Conservation (phyloP, 2,113 vertebrate genomes). For the Tachuris rubrigastra region DNA sequence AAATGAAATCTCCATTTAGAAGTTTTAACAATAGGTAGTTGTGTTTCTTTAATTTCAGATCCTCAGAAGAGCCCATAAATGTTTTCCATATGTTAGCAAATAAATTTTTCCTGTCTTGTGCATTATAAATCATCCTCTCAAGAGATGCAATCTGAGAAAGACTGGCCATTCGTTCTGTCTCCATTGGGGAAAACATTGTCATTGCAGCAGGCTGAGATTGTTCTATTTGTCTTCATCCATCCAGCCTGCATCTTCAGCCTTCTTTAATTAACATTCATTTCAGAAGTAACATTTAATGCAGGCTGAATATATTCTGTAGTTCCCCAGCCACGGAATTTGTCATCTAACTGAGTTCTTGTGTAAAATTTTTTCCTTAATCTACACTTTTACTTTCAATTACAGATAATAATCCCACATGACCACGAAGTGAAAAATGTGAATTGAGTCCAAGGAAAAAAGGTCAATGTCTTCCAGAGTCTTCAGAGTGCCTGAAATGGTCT, state of each 20-base stretch:
- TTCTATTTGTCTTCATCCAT: constrained; percentile 37
- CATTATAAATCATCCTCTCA: constrained; percentile 51
- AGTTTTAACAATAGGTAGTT: constrained; percentile 22
- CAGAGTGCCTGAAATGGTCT: constrained; percentile 1
- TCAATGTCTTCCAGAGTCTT: constrained; percentile 48
- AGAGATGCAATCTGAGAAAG: constrained; percentile 56
- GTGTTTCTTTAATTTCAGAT: constrained; percentile 54
- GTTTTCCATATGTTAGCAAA: constrained; percentile 70
- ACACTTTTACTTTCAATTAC: constrained; percentile 38
- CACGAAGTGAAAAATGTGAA: constrained; percentile 26
- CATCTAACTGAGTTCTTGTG: neutral
- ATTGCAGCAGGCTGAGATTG: neutral
- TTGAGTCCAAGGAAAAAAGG: constrained; percentile 37
- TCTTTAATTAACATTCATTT: constrained; percentile 16
- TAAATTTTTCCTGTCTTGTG: constrained; percentile 55
- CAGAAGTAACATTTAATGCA: neutral
- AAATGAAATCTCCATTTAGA: constrained; percentile 14
- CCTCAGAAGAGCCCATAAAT: constrained; percentile 47
- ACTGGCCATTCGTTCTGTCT: constrained; percentile 31
- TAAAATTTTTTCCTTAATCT: neutral
- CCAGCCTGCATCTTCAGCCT: constrained; percentile 16
- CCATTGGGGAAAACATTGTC: neutral
- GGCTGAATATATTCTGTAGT: neutral
- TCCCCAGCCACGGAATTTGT: neutral
- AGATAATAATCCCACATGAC: constrained; percentile 42